These are phyloP conservation scores for Crossocerus cetratus DNA, from an alignment of 2,888 invertebrate species.

Conservation along the genomic window DNA sequence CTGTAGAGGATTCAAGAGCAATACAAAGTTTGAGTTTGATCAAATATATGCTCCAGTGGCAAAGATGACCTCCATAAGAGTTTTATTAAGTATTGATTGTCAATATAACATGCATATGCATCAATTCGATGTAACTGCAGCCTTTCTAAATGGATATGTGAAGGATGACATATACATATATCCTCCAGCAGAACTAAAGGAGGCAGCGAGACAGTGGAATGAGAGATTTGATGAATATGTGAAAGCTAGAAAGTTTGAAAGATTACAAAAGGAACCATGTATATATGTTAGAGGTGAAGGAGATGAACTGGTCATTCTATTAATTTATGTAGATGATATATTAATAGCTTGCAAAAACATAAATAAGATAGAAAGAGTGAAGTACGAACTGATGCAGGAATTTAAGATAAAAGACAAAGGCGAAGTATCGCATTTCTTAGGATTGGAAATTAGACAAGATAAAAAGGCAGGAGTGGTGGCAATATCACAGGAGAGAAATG, in stretches of 20 bases:
- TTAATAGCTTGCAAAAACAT: background rate
- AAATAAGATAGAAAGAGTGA: background rate
- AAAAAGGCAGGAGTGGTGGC: background rate
- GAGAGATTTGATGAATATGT: conserved; percentile 9
- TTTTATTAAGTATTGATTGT: conserved; percentile 54
- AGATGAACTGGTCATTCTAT: too few species aligned
- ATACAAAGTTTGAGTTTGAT: conserved; percentile 52
- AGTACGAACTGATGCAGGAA: background rate
- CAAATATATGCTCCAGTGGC: conserved; percentile 64
- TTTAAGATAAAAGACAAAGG: background rate
- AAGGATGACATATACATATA: conserved; percentile 12
- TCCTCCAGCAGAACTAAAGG: conserved; percentile 32
- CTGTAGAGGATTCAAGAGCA: conserved; percentile 59
- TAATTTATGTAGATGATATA: background rate
- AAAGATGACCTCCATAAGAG: conserved; percentile 56
- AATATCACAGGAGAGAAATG: background rate
- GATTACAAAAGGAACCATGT: too few species aligned
- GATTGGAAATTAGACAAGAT: background rate
- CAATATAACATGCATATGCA: conserved; percentile 47
- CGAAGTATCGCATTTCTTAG: background rate
- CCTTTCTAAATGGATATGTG: conserved; percentile 40
- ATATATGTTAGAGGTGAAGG: too few species aligned
- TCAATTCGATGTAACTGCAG: conserved; percentile 52
- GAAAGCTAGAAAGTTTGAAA: background rate
- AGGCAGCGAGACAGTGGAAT: conserved; percentile 22